A percentile compares a stretch with the other conserved stretches of the same genome.
phyloP scores from a whole-genome alignment of 2,888 invertebrate genomes.

The Steinernema hermaphroditum region DNA sequence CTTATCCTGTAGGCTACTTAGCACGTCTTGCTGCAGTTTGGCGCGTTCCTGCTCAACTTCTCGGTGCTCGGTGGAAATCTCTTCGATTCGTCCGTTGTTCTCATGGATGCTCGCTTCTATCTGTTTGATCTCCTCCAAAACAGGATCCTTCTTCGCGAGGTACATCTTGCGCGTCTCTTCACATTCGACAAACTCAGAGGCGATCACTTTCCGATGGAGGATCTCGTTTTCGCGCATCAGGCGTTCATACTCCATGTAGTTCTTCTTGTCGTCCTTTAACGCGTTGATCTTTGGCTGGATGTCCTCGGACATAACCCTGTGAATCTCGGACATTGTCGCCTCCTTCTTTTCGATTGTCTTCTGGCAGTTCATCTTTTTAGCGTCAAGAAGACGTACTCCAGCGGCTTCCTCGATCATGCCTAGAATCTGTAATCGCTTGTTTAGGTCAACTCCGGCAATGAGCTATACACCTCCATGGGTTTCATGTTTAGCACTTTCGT shows the following conservation, averaged over 20 bases:
- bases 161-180: slow-evolving; percentile 72
- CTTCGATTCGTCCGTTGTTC: slow-evolving; percentile 20
- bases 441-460: slow-evolving; percentile 23
- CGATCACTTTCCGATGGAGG: slow-evolving; percentile 76
- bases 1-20: slow-evolving; percentile 9
- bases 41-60: slow-evolving; percentile 36
- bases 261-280: slow-evolving; percentile 80
- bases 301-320: slow-evolving; percentile 74
- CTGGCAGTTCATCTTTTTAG: slow-evolving; percentile 83
- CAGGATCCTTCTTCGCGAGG: slow-evolving; percentile 69
- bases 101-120: slow-evolving; percentile 19
- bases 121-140: slow-evolving; percentile 33
- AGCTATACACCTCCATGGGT: slow-evolving; percentile 79
- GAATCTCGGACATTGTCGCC: slow-evolving; percentile 81
- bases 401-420: slow-evolving; percentile 99
- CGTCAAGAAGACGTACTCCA: slow-evolving; percentile 93
- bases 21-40: slow-evolving; percentile 11
- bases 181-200: slow-evolving; percentile 75
- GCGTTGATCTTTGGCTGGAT: slow-evolving; percentile 86
- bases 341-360: slow-evolving; percentile 90
- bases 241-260: slow-evolving; percentile 85
- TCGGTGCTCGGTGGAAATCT: slow-evolving; percentile 50
- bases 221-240: slow-evolving; percentile 82
- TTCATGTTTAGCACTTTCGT: slow-evolving; percentile 99
- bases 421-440: slow-evolving; percentile 74